Conservation (phyloP, 2,113 vertebrate species). For the Dicaeum eximium region DNA sequence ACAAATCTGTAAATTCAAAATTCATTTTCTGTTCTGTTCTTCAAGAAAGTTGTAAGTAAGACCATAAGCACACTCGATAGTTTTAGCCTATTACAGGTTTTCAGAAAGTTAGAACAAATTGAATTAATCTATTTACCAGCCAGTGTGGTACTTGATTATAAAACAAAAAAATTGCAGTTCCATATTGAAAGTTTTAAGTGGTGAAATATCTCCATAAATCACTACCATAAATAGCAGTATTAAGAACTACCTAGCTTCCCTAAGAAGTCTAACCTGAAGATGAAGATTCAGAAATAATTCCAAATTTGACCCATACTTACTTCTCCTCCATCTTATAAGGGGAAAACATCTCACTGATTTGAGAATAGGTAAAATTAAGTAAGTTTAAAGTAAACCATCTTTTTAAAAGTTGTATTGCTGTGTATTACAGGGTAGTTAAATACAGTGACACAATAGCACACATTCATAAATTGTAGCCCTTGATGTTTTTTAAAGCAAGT, state of each 20-base stretch:
- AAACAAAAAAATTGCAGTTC: neutral
- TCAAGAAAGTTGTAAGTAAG: neutral
- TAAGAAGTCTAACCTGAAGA: neutral
- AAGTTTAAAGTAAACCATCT: neutral
- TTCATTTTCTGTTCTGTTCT: neutral
- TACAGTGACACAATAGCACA: neutral
- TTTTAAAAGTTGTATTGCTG: neutral
- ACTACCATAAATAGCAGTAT: neutral
- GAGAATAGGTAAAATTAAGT: neutral
- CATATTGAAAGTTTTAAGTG: neutral
- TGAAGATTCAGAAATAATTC: neutral
- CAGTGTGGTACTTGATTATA: neutral
- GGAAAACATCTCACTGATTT: neutral
- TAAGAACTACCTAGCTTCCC: neutral
- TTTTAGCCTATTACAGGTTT: neutral
- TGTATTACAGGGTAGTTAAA: neutral
- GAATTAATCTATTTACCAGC: neutral
- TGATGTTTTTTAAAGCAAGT: constrained; percentile 4
- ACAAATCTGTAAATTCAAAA: neutral
- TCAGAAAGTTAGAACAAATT: neutral
- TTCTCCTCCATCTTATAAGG: neutral
- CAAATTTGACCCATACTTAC: neutral
- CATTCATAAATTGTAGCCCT: constrained; percentile 17
- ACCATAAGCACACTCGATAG: neutral
- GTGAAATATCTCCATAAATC: neutral